Evolutionary conservation across 2,797 vertebrate species (phyloP).

Genomic region (Sebastiscus tertius): DNA sequence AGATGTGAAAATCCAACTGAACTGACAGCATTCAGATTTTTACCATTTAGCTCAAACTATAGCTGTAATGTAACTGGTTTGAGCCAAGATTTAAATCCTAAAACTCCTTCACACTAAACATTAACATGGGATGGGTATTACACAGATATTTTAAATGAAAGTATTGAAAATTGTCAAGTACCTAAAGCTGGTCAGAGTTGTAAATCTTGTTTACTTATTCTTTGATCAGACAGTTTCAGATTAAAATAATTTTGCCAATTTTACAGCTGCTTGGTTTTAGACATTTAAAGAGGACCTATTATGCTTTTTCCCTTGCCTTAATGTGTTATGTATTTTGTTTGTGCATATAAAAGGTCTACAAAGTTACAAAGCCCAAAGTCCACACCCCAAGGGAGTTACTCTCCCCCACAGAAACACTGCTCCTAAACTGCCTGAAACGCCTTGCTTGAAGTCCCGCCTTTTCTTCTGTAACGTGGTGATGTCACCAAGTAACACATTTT

Average conservation of each 20-base stretch:
- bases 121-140: background rate
- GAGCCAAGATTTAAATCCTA: background rate
- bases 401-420: too few relatives aligned
- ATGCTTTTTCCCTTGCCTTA: too few relatives aligned
- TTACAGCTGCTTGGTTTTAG: background rate
- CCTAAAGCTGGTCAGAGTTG: background rate
- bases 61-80: background rate
- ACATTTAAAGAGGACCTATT: background rate
- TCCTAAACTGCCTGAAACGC: too few relatives aligned
- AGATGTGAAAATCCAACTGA: background rate
- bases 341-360: too few relatives aligned
- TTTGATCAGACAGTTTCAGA: background rate
- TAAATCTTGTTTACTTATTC: too few relatives aligned
- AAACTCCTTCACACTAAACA: background rate
- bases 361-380: too few relatives aligned
- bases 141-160: background rate
- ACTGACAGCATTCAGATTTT: background rate
- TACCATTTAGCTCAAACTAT: background rate
- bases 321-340: too few relatives aligned
- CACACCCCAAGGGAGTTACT: too few relatives aligned
- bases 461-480: too few relatives aligned
- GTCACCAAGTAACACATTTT: too few relatives aligned
- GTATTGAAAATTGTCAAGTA: background rate
- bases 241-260: background rate
- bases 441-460: too few relatives aligned